Evolutionary conservation across 2,888 invertebrate genomes (phyloP).

Genomic region (Dasysyrphus tricinctus): DNA sequence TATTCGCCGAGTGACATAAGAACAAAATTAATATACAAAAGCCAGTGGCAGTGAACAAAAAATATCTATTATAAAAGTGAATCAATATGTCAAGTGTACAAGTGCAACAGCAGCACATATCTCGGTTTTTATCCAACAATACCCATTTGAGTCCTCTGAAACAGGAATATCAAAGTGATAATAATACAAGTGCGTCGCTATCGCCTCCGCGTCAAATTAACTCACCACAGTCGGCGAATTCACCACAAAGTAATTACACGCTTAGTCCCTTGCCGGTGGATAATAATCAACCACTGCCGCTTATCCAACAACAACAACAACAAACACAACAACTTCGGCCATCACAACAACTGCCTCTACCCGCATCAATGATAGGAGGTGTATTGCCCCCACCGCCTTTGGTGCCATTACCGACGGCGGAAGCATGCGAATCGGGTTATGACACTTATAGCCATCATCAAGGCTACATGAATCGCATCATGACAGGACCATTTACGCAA

Average conservation of each 20-base stretch:
- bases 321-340: constrained; percentile 48
- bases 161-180: constrained; percentile 80
- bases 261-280: constrained; percentile 78
- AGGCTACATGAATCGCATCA: constrained; percentile 52
- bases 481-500: constrained; percentile 67
- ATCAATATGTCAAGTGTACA: constrained; percentile 83
- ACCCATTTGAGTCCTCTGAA: constrained; percentile 76
- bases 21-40: constrained; percentile 18
- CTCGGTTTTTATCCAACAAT: constrained; percentile 80
- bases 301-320: constrained; percentile 45
- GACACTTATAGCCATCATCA: constrained; percentile 63
- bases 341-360: constrained; percentile 69
- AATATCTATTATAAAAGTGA: constrained; percentile 25
- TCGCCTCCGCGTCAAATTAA: constrained; percentile 78
- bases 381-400: constrained; percentile 53
- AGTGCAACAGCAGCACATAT: constrained; percentile 81
- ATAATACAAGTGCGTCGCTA: constrained; percentile 79
- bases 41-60: constrained; percentile 43
- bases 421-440: constrained; percentile 58
- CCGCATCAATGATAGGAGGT: constrained; percentile 50
- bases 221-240: constrained; percentile 79
- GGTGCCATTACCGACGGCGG: constrained; percentile 64
- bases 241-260: constrained; percentile 80
- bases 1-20: constrained; percentile 33
- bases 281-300: constrained; percentile 74